Base-by-base conservation (phyloP, 2,113 vertebrate species). In the Caracal caracal region DNA sequence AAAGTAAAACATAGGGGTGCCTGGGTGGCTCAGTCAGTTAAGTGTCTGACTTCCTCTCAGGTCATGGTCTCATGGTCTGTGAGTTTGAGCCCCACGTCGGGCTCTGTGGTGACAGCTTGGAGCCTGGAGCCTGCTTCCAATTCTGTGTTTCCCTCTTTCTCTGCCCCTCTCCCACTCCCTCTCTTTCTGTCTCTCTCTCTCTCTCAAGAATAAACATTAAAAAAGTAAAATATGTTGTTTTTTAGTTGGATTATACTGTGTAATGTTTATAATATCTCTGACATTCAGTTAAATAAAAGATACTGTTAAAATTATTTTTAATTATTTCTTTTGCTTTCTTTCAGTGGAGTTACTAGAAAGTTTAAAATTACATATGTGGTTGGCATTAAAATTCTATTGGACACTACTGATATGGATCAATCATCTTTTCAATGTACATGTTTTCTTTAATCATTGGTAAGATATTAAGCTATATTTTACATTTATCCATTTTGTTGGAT, bases 371-470 rank as follows among this genome's bases (percentile, higher is more conserved):
- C 20, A 1, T 47, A 47, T 78, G 20, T 63, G 33, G 43, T 16
- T 85, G 59, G 59, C 1, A 1, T 83, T 93, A 12, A 59, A 35
- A 49, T 90, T 95, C 24, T 88, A 7, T 68, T 81, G n/a, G 59
- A 66, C 3, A 33, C 7, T 40, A 33, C 33, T 82, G 40, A 19
- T 49, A 0, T 9, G 20, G 33, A 81, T 78, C 37, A 63, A 16
- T 26, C 10, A 51, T 24, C 59, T 82, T 90, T 93, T 85, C 35
- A 92, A 11, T 49, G 49, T 53, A 59, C 24, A 88, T 6, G 35
- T 56, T 88, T 93, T 51, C 65, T 89, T 76, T 81, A 85, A 86
- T 79, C 19, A 78, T 85, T 73, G 71, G 76, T 82, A 89, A 92
- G n/a, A 65, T 49, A 43, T 70, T 49, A 79, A 87, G 15, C 76